These are phyloP conservation scores for Jordanella pulchra DNA, from an alignment of 2,797 vertebrate genomes.

Conservation along the genomic window DNA sequence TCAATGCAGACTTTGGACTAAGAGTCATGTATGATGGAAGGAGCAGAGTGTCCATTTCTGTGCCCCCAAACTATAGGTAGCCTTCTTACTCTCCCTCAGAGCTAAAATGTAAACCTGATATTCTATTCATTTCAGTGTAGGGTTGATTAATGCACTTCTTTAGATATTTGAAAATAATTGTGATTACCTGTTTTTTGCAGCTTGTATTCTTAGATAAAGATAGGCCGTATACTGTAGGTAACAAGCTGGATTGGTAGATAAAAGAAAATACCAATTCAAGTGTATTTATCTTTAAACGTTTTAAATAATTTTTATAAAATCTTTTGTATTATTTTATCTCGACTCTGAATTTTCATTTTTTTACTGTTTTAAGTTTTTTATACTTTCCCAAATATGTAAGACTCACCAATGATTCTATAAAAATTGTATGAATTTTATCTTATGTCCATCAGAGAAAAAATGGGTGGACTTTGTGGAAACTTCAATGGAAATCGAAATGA, in stretches of 20 bases:
- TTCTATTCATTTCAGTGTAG: background rate
- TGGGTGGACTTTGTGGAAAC: constrained; percentile 84
- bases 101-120: background rate
- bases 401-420: too few species aligned
- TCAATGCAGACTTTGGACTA: constrained; percentile 72
- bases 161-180: background rate
- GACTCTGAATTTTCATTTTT: background rate
- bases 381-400: too few species aligned
- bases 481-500: constrained; percentile 78
- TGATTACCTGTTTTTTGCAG: background rate
- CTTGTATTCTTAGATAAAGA: background rate
- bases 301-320: too few species aligned
- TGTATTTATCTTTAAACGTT: too few species aligned
- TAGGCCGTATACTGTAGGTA: too few species aligned
- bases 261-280: too few species aligned
- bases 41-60: constrained; percentile 65
- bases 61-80: constrained; percentile 75
- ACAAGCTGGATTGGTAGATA: background rate
- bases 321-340: too few species aligned
- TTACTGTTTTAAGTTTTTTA: too few species aligned
- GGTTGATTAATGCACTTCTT: too few species aligned
- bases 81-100: background rate
- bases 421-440: background rate
- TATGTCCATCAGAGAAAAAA: constrained; percentile 32
- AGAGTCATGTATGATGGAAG: constrained; percentile 74